Base-by-base conservation (phyloP, 2,113 vertebrate species). In the Oryzias javanicus region DNA sequence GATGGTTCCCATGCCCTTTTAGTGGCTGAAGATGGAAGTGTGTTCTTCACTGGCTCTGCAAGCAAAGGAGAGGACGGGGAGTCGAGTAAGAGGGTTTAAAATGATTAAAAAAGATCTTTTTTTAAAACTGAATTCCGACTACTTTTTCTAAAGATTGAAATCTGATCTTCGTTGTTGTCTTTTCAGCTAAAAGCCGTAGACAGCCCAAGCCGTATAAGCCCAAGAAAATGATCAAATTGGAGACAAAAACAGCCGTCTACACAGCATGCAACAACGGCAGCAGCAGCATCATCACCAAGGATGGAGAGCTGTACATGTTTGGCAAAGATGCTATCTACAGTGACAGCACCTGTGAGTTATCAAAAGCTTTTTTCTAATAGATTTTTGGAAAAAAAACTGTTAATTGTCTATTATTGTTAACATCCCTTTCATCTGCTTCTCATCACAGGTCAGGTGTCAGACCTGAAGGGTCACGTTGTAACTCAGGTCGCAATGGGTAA, bases 231-330 rank as follows among this genome's bases (percentile, higher is more conserved):
- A 95, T 99, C 79, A 98, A 98, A 89, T 91, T 99, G 84, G 97
- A 99, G 91, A 95, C 95, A 64, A 99, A 99, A 86, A 94, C 88
- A 48, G 96, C 96, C 1, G 89, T 98, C 17, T 93, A 93, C 72
- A 96, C 95, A 10, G 95, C 97, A 0, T 99, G 97, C 81, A 99
- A 99, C 92, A 99, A 98, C 51, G 97, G 97, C 81, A 99, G 97
- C 88, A 99, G 97, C 90, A 98, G 96, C 72, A 94, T 99, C 20
- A 92, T 97, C 83, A 98, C 97, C 75, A 98, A 98, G 88, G 97
- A 99, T 62, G 97, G 97, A 78, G 97, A 99, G 75, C 93, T 99
- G n/a, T 99, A 96, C 88, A 98, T 98, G 97, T 99, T 99, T 88
- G 97, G 97, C 69, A 99, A 99, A 91, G 97, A 99, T 88, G 97